phyloP scores from a whole-genome alignment of 1,140 invertebrate genomes.

The Platyura marginata region DNA sequence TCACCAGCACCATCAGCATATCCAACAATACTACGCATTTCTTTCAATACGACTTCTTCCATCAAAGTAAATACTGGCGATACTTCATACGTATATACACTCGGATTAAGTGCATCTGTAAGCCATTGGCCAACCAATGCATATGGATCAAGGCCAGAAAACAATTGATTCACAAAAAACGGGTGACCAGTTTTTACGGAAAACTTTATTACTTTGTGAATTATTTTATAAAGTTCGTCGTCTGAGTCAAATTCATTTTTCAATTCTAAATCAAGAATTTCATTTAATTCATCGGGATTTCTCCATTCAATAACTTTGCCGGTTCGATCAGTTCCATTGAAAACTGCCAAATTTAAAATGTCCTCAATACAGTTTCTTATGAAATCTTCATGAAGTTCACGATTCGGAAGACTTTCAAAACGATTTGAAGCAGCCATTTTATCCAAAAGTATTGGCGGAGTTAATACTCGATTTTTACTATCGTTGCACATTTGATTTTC shows the following conservation, averaged over 20 bases:
- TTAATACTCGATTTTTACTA: background rate
- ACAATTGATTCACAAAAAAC: slow-evolving; percentile 72
- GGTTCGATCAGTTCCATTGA: slow-evolving; percentile 45
- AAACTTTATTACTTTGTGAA: slow-evolving; percentile 50
- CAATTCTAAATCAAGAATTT: slow-evolving; percentile 44
- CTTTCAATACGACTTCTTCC: slow-evolving; percentile 59
- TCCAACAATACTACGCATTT: slow-evolving; percentile 76
- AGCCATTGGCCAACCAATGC: slow-evolving; percentile 70
- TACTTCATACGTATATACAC: slow-evolving; percentile 83
- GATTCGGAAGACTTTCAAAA: slow-evolving; percentile 32
- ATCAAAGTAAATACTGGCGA: slow-evolving; percentile 73
- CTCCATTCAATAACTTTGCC: slow-evolving; percentile 58
- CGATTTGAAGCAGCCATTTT: background rate
- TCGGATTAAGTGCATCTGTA: slow-evolving; percentile 69
- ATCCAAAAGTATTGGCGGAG: background rate
- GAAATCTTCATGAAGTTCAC: slow-evolving; percentile 46
- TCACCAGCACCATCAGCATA: slow-evolving; percentile 52
- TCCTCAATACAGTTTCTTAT: slow-evolving; percentile 46
- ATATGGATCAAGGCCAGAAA: slow-evolving; percentile 71
- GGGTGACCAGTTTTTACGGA: slow-evolving; percentile 79
- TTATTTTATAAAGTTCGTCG: slow-evolving; percentile 40
- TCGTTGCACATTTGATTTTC: background rate
- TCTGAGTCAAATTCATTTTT: slow-evolving; percentile 36
- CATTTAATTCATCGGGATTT: slow-evolving; percentile 41
- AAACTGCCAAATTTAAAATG: slow-evolving; percentile 52